Evolutionary conservation across 2,797 vertebrate genomes (phyloP), one percentile per base, ranked within the genome.

Genomic region (Iguana delicatissima): DNA sequence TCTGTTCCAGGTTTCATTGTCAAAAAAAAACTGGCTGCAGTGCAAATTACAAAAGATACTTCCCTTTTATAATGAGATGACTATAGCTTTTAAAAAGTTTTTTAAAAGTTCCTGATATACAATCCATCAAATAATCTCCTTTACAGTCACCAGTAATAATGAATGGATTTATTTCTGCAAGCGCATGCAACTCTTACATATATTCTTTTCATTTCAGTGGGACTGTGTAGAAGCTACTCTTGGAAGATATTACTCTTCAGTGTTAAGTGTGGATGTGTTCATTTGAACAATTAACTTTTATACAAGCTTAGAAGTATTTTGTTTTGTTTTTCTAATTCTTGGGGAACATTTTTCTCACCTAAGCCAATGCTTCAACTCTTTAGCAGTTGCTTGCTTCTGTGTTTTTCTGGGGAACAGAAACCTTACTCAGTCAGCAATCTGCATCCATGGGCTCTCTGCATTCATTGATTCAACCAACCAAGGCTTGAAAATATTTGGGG

Each of bases 221-320:
- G 59, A 42, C 55, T 79, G 35, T 86, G 26, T 24, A 76, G 73
- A 55, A 59, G 72, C 7, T 35, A 9, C 8, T 52, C 29, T 38
- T 0, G 55, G 52, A 57, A 32, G 35, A 76, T 46, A 4, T 29
- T 83, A 12, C 46, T 89, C 84, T 2, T 2, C 0, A 72, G 52
- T 5, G 55, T 88, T 59, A 84, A 84, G 50, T 29, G 26, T 57
- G 16, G 38, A 29, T 6, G 1, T 91, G 92, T 64, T 93, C 0
- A 89, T 92, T 90, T 59, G 86, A 84, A 89, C 72, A 52, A 18
- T 10, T 38, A 50, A 80, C 26, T 38, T 67, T 62, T 89, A 38
- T 73, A 67, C 72, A 93, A 64, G 35, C 5, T 91, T 92, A 92
- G 90, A 67, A 89, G 74, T 73, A 88, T 87, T 91, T 35, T 7